Conservation (phyloP, 2,797 vertebrate species). For the Anguilla megastoma region DNA sequence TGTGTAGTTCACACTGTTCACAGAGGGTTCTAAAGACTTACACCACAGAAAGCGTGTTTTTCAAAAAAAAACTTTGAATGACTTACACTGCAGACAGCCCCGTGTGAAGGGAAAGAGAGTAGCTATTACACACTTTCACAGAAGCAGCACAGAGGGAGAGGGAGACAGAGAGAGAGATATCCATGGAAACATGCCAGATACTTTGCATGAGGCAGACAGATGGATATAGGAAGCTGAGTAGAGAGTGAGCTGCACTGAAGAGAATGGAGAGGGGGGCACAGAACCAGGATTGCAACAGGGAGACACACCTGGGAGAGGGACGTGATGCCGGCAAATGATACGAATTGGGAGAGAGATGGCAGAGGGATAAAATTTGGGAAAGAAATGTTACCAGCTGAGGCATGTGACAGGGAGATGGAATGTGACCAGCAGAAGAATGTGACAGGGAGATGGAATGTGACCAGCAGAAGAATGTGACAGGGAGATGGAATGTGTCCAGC, state of each 20-base stretch:
- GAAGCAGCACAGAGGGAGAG: background rate
- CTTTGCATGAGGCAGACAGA: conserved; percentile 22
- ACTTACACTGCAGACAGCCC: background rate
- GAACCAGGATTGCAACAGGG: background rate
- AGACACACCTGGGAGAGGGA: background rate
- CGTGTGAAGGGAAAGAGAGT: background rate
- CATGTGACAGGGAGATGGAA: background rate
- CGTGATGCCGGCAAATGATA: too few relatives aligned
- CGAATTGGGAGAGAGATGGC: background rate
- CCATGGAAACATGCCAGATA: conserved; percentile 28
- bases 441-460: background rate
- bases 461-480: too few relatives aligned
- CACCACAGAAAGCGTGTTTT: background rate
- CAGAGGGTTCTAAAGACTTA: too few relatives aligned
- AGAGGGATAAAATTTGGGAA: too few relatives aligned
- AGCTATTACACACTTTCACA: background rate
- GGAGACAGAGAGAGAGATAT: conserved; percentile 21
- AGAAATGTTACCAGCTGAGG: background rate
- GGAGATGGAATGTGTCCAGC: too few relatives aligned
- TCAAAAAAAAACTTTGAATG: background rate
- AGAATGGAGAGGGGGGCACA: too few relatives aligned
- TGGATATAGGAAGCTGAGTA: too few relatives aligned
- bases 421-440: background rate
- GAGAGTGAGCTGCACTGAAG: too few relatives aligned
- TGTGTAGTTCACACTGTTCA: background rate